A percentile compares a stretch with the other conserved stretches of the same genome.
These are phyloP conservation scores for Xiphophorus birchmanni DNA, from an alignment of 2,797 vertebrate genomes.

Conservation along the genomic window DNA sequence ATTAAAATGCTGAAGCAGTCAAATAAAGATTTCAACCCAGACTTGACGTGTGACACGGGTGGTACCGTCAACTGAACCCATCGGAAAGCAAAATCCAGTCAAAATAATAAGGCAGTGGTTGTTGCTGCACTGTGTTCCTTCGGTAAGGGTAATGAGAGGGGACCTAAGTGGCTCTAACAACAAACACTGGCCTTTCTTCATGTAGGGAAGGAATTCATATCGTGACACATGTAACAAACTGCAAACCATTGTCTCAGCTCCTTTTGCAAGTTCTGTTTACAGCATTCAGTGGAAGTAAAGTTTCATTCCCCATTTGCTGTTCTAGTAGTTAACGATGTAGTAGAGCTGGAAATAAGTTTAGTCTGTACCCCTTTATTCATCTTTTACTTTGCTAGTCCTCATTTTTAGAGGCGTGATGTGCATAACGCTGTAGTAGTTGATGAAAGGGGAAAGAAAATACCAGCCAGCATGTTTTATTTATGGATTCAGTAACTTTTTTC, in stretches of 20 bases:
- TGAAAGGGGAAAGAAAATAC: constrained; percentile 76
- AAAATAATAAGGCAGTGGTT: constrained; percentile 50
- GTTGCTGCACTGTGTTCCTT: background rate
- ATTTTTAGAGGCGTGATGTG: constrained; percentile 68
- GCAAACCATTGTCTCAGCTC: constrained; percentile 53
- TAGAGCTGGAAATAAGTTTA: constrained; percentile 56
- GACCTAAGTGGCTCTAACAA: constrained; percentile 30
- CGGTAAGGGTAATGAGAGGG: constrained; percentile 39
- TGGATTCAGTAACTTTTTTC: constrained; percentile 59
- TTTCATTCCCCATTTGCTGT: constrained; percentile 54
- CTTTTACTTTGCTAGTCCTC: constrained; percentile 64
- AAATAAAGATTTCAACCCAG: constrained; percentile 60
- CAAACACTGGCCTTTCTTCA: constrained; percentile 31
- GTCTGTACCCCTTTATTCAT: constrained; percentile 57
- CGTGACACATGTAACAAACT: constrained; percentile 33
- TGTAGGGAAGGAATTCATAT: constrained; percentile 29
- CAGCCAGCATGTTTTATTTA: constrained; percentile 82
- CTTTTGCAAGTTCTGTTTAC: constrained; percentile 52
- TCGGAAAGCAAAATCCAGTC: constrained; percentile 48
- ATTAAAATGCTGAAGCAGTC: constrained; percentile 68
- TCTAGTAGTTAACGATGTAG: constrained; percentile 71
- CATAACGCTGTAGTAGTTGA: constrained; percentile 62
- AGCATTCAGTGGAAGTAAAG: constrained; percentile 43
- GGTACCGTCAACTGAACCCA: constrained; percentile 42
- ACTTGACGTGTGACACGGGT: constrained; percentile 46